Conservation (phyloP, 2,888 invertebrate species). For the Lasioglossum villosulum region DNA sequence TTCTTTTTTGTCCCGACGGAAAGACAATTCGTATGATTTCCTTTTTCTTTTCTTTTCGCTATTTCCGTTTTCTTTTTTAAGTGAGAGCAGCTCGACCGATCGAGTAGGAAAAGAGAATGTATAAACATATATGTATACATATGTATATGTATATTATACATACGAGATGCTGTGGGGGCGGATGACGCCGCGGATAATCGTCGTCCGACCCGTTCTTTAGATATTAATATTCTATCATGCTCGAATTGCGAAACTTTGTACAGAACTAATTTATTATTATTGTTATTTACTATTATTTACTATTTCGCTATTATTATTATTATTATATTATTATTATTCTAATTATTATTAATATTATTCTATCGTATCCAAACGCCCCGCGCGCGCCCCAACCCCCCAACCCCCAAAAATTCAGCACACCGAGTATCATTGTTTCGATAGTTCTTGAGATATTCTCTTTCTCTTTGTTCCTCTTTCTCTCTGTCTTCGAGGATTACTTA, state of each 20-base stretch:
- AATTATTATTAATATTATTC: constrained; percentile 69
- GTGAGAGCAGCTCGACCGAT: constrained; percentile 26
- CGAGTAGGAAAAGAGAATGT: constrained; percentile 18
- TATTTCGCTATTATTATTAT: constrained; percentile 75
- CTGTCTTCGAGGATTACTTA: constrained; percentile 38
- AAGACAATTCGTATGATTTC: constrained; percentile 9
- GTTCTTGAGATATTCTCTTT: neutral
- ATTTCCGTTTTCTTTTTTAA: constrained; percentile 9
- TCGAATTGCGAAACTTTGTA: constrained; percentile 81
- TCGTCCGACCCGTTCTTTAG: constrained; percentile 73
- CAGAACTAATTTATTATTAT: constrained; percentile 85
- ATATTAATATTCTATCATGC: constrained; percentile 80
- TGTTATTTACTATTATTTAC: constrained; percentile 81
- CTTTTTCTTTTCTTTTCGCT: neutral
- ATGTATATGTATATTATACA: constrained; percentile 42
- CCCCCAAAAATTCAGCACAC: neutral
- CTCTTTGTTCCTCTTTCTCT: constrained; percentile 6
- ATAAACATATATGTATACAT: constrained; percentile 22
- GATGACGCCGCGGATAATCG: constrained; percentile 30
- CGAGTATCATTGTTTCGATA: constrained; percentile 80
- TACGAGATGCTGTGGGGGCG: constrained; percentile 78
- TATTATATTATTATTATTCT: constrained; percentile 72
- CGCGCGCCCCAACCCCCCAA: neutral
- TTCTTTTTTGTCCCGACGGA: constrained; percentile 16
- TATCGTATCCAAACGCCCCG: constrained; percentile 67